Conservation (phyloP, 1,140 invertebrate species). For the Pseudachorutes palmiensis region DNA sequence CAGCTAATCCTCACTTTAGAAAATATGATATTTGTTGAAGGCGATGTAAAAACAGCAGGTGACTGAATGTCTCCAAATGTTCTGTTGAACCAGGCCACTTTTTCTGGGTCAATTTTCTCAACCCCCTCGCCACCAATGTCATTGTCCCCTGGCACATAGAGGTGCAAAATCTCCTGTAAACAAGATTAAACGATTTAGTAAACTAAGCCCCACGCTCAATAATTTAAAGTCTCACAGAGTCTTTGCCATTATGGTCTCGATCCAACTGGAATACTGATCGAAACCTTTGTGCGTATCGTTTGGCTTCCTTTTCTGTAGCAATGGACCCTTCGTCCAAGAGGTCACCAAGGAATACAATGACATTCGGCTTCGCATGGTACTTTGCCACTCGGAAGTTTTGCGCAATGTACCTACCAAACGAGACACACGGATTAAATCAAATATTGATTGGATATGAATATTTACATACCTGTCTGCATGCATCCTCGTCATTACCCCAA, state of each 20-base stretch:
- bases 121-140: constrained; percentile 82
- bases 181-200: too few species aligned
- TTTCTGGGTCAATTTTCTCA: constrained; percentile 61
- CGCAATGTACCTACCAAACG: constrained; percentile 58
- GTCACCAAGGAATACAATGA: constrained; percentile 84
- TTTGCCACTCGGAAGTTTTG: constrained; percentile 67
- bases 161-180: constrained; percentile 46
- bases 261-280: constrained; percentile 52
- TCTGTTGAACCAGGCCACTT: constrained; percentile 66
- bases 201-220: constrained; percentile 17
- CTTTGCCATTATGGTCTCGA: constrained; percentile 8
- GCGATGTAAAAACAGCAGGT: neutral
- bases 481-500: constrained; percentile 54
- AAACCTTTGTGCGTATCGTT: constrained; percentile 60
- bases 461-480: constrained; percentile 66
- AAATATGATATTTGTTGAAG: neutral
- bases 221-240: constrained; percentile 14
- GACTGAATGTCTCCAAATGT: constrained; percentile 57
- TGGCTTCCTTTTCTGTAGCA: constrained; percentile 58
- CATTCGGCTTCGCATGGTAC: constrained; percentile 65
- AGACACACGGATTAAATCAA: constrained; percentile 7
- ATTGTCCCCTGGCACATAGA: constrained; percentile 87
- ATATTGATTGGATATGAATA: constrained; percentile 1
- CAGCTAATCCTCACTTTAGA: neutral
- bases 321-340: constrained; percentile 85